Conservation (phyloP, 2,797 vertebrate genomes). For the Phalanger gymnotis region DNA sequence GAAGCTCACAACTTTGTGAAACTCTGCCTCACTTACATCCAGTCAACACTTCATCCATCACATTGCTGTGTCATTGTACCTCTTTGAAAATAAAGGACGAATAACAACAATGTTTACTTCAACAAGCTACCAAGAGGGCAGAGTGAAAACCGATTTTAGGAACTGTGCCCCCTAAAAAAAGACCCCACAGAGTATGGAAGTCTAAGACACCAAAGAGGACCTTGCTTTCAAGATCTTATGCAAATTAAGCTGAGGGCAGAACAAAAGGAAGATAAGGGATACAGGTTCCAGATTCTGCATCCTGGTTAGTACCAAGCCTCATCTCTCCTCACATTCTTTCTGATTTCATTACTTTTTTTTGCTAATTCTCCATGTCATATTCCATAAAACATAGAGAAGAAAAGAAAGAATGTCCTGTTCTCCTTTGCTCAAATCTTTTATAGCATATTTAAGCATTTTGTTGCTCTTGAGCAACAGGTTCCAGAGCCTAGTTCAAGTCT, state of each 20-base stretch:
- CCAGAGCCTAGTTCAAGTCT: neutral
- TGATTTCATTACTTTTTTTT: neutral
- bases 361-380: neutral
- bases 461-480: neutral
- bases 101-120: neutral
- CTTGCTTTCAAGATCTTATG: neutral
- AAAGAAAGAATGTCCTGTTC: neutral
- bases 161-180: neutral
- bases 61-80: neutral
- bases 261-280: conserved; percentile 3
- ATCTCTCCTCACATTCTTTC: neutral
- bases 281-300: neutral
- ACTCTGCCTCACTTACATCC: no score
- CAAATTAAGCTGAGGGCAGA: neutral
- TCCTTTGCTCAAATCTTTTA: neutral
- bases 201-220: neutral
- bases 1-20: no score
- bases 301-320: neutral
- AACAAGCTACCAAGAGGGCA: neutral
- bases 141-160: neutral
- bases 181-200: neutral
- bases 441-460: neutral
- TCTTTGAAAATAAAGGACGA: neutral
- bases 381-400: neutral
- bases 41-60: neutral